These are phyloP conservation scores for Holacanthus passer DNA, from an alignment of 2,113 vertebrate genomes.

Conservation along the genomic window DNA sequence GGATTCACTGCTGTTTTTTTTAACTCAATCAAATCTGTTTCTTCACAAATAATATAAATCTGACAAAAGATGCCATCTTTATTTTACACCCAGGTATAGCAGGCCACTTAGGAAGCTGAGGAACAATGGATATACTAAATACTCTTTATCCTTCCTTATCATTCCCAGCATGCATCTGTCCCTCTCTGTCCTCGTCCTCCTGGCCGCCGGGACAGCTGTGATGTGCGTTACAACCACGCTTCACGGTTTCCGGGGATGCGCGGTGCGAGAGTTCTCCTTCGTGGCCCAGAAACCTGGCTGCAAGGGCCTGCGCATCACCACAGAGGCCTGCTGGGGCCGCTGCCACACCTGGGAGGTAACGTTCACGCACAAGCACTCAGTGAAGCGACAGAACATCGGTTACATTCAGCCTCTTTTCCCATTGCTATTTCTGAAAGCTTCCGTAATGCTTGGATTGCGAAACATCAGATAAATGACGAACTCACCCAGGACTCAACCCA, in stretches of 20 bases:
- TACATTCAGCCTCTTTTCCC: neutral
- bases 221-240: slow-evolving; percentile 65
- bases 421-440: slow-evolving; percentile 27
- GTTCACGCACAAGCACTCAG: neutral
- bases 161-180: slow-evolving; percentile 71
- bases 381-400: neutral
- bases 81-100: neutral
- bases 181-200: slow-evolving; percentile 58
- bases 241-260: slow-evolving; percentile 81
- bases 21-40: no score
- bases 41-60: neutral
- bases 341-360: slow-evolving; percentile 87
- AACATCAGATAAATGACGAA: slow-evolving; percentile 32
- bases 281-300: slow-evolving; percentile 84
- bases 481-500: slow-evolving; percentile 25
- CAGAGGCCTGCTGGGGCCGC: slow-evolving; percentile 85
- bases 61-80: neutral
- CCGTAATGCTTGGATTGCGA: slow-evolving; percentile 8
- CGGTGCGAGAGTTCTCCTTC: slow-evolving; percentile 84
- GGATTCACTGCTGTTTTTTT: neutral
- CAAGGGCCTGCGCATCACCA: slow-evolving; percentile 75
- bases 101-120: neutral
- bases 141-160: neutral
- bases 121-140: neutral
- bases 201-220: slow-evolving; percentile 52